Evolutionary conservation across 2,113 vertebrate species (phyloP).

Genomic region (Accipiter cooperii): DNA sequence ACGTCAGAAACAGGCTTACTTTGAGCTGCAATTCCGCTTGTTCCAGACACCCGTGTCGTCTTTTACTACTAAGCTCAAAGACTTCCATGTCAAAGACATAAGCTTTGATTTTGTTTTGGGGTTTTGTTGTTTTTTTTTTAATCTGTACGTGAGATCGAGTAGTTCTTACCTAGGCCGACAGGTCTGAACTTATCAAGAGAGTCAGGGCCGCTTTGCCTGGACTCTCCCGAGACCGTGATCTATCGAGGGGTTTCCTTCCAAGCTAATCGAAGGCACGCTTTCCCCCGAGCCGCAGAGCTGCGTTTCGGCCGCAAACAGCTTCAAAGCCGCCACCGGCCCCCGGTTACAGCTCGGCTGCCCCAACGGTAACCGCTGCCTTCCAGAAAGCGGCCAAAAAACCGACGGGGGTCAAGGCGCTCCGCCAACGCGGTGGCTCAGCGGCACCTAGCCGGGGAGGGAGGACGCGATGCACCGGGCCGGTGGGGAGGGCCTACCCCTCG

Average conservation of each 20-base stretch:
- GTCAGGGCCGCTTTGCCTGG: background rate
- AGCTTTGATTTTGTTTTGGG: background rate
- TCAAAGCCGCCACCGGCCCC: background rate
- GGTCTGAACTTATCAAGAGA: rapidly evolving
- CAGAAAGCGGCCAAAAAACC: background rate
- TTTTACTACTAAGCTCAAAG: background rate
- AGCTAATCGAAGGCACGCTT: rapidly evolving
- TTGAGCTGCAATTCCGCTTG: background rate
- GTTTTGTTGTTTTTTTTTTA: background rate
- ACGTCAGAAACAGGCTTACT: background rate
- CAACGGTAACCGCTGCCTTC: background rate
- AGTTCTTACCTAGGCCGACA: background rate
- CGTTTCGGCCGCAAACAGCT: background rate
- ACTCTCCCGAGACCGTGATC: rapidly evolving
- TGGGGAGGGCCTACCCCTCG: no score
- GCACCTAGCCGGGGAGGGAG: no score
- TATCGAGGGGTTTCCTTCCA: rapidly evolving
- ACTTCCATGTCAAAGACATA: background rate
- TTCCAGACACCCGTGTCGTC: background rate
- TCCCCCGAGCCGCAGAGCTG: background rate
- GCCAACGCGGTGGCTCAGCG: background rate
- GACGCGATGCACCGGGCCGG: no score
- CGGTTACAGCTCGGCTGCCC: rapidly evolving
- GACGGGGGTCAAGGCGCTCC: background rate
- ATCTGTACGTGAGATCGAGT: rapidly evolving